Percentiles rank a stretch among this genome's conserved stretches.
Conservation (phyloP, 2,113 vertebrate genomes). For the Pterocles gutturalis region DNA sequence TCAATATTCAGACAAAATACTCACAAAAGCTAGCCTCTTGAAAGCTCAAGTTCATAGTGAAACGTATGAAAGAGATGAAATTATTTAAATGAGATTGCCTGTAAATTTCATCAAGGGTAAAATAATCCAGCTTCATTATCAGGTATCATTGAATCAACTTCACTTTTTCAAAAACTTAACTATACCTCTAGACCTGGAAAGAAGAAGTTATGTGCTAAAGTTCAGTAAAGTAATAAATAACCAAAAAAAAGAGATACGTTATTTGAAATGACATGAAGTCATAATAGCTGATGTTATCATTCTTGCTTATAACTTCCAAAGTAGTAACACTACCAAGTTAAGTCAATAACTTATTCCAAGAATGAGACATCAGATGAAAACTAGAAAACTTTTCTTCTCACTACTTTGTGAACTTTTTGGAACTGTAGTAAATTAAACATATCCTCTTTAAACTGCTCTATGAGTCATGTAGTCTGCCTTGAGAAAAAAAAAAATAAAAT, state of each 20-base stretch:
- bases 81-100: neutral
- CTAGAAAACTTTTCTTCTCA: neutral
- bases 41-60: neutral
- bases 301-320: constrained; percentile 10
- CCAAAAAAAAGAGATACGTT: neutral
- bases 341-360: neutral
- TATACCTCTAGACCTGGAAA: neutral
- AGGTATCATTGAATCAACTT: neutral
- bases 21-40: neutral
- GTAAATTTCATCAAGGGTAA: neutral
- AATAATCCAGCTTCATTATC: neutral
- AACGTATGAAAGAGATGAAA: neutral
- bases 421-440: neutral
- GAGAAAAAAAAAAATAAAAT: neutral
- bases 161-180: neutral
- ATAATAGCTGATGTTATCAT: neutral
- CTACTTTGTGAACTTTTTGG: neutral
- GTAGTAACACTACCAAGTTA: neutral
- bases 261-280: constrained; percentile 5
- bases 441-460: neutral
- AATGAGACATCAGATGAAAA: neutral
- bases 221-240: neutral
- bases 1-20: neutral
- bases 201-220: neutral
- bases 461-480: neutral